Evolutionary conservation across 2,113 vertebrate genomes (phyloP).

Genomic region (Choloepus hoffmanni): DNA sequence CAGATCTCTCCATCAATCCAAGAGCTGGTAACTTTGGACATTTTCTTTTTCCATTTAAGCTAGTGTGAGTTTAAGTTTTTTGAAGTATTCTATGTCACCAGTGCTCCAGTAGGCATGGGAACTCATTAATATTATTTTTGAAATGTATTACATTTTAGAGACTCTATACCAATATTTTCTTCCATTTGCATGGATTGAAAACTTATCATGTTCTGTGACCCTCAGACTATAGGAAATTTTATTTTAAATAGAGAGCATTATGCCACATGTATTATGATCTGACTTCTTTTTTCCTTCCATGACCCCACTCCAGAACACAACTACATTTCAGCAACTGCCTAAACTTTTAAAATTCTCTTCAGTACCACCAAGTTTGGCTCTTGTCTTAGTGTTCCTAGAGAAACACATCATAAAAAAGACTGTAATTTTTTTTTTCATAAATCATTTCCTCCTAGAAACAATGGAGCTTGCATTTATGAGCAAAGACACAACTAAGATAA

Average conservation of each 20-base stretch:
- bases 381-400: conserved; percentile 22
- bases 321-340: background rate
- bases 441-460: background rate
- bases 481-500: background rate
- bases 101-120: conserved; percentile 18
- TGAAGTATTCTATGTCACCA: background rate
- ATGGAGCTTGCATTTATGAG: background rate
- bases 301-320: background rate
- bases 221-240: conserved; percentile 37
- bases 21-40: background rate
- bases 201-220: conserved; percentile 25
- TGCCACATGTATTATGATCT: background rate
- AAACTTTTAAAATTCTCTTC: conserved; percentile 12
- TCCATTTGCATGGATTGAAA: conserved; percentile 41
- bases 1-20: background rate
- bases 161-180: conserved; percentile 29
- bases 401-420: background rate
- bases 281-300: conserved; percentile 13
- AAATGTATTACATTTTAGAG: conserved; percentile 48
- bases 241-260: conserved; percentile 46
- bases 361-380: background rate
- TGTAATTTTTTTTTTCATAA: background rate
- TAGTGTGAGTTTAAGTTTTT: background rate
- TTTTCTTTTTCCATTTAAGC: conserved; percentile 31
- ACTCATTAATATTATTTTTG: conserved; percentile 50